Base-by-base conservation (phyloP, 2,113 vertebrate species). In the Brachypodius melanocephalos region DNA sequence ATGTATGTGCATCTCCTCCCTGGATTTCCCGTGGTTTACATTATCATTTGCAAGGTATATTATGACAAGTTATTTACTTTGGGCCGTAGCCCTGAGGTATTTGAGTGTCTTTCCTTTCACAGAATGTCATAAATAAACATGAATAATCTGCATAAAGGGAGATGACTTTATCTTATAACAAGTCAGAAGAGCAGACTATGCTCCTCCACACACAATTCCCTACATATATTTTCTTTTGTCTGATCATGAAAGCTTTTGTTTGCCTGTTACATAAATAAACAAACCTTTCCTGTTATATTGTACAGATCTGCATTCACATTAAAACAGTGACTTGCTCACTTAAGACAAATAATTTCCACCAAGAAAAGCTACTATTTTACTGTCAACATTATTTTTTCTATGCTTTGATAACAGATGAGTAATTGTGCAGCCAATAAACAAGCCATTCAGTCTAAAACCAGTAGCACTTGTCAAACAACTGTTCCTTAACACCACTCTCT, bases 11-110 rank as follows among this genome's bases (percentile, higher is more conserved):
- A 97, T 92, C 91, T 97, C 87, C 62, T 96, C 81, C 59, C 66
- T 85, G 85, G 67, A 71, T 93, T 91, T 94, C 93, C 85, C 51
- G 71, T 62, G 58, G 89, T 97, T 97, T 95, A 94, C 61, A 88
- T 95, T 95, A 96, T 96, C 89, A 91, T 96, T 96, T 96, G 91
- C 94, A 93, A 97, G 93, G 95, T 97, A 95, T 97, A 97, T 94
- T 94, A 96, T 96, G 94, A 97, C 89, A 95, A 95, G 85, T 77
- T 95, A 95, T 96, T 96, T 95, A 96, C 87, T 96, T 94, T 96
- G 88, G 87, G 49, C 81, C 34, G 26, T 85, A 88, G 89, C 71
- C 94, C 78, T 34, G 74, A 83, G 85, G 81, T 89, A 77, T 85
- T 91, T 58, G 74, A 48, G 59, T 94, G 95, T 85, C 91, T 94